phyloP scores from a whole-genome alignment of 2,113 vertebrate species.

The Syrrhaptes paradoxus region DNA sequence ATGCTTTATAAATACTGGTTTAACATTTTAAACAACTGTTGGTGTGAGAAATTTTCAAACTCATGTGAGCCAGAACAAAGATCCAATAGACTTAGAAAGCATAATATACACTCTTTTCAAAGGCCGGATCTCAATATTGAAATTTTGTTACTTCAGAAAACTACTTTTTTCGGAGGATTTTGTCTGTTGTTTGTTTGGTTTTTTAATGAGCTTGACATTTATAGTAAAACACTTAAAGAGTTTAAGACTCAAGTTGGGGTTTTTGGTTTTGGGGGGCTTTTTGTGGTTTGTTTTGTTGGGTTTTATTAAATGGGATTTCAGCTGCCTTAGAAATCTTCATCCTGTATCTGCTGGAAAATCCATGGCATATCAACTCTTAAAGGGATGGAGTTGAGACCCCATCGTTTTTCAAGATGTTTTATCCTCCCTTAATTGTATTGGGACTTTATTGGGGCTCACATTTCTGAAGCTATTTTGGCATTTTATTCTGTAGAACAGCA shows the following conservation, averaged over 20 bases:
- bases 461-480: background rate
- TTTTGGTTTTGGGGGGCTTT: background rate
- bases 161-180: background rate
- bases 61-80: background rate
- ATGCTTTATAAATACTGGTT: background rate
- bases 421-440: background rate
- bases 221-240: background rate
- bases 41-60: background rate
- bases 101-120: background rate
- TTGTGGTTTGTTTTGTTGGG: background rate
- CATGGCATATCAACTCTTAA: background rate
- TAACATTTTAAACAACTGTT: background rate
- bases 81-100: background rate
- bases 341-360: background rate
- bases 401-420: background rate
- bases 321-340: background rate
- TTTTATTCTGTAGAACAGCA: background rate
- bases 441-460: background rate
- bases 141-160: background rate
- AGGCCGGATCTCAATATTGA: background rate
- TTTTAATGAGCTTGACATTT: background rate
- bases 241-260: background rate
- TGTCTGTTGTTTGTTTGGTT: background rate
- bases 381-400: background rate
- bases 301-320: background rate